Base-by-base conservation (phyloP, 1,140 invertebrate species). In the Meloidogyne floridensis region DNA sequence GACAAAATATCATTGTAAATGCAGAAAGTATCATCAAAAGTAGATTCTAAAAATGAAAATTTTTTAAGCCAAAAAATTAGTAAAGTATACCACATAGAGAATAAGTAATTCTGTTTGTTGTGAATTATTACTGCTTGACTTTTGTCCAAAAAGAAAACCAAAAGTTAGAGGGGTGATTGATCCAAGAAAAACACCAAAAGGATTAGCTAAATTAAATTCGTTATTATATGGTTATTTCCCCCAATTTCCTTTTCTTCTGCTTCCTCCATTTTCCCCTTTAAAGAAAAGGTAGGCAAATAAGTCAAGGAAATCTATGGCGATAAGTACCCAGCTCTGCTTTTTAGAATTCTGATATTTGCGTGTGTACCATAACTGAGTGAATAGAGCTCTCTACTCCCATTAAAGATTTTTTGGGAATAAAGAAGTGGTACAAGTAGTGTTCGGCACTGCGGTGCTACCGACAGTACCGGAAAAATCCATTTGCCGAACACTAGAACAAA, bases 141-240 rank as follows among this genome's bases (percentile, higher is more conserved):
- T 71, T 13, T 83, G n/a, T 9, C n/a, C 73, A 8, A 80, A 78
- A 10, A 74, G 76, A 54, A 74, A 79, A 59, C 89, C 86, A 73
- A 89, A 81, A 42, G 88, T 71, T 10, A 84, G 75, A 43, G 87
- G 87, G 9, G 84, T 83, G 47, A 90, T 80, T 20, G 89, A 90
- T 11, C 89, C 87, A 42, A 89, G 59, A 20, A 87, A 89, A 78
- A 89, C 87, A 7, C 87, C 87, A 51, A 88, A 75, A 13, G 87
- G 87, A 84, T 90, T 89, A 13, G 87, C 87, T 89, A 71, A 65
- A 43, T 74, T 20, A 43, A 82, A 70, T 43, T 84, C 15, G n/a
- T 77, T 13, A 80, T 53, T 47, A 69, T 32, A 0, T 32, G 32
- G 32, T 32, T 32, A 32, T 32, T 32, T 32, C 1, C 1, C 32